Percentiles rank a stretch among this genome's conserved stretches.
phyloP scores from a whole-genome alignment of 1,140 invertebrate genomes.

The Andrena cerasifolii region DNA sequence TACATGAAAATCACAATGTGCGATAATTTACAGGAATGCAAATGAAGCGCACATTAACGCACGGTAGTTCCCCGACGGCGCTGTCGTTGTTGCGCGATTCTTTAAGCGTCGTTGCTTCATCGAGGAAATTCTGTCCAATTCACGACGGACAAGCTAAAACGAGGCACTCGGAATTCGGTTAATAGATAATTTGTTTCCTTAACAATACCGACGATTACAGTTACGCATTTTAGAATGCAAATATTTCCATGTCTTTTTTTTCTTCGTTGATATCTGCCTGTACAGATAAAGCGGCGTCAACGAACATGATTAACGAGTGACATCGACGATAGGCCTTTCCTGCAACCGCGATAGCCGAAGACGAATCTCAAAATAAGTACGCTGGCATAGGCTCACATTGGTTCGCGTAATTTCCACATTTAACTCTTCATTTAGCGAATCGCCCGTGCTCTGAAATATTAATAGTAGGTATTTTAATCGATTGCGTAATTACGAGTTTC shows the following conservation, averaged over 20 bases:
- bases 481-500: slow-evolving; percentile 12
- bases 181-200: no score
- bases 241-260: no score
- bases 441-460: not conserved
- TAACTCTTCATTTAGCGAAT: slow-evolving; percentile 46
- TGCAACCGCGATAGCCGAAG: slow-evolving; percentile 16
- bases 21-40: slow-evolving; percentile 4
- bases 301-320: not conserved
- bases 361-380: slow-evolving; percentile 51
- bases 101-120: no score
- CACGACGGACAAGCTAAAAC: no score
- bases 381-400: slow-evolving; percentile 50
- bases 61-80: not conserved
- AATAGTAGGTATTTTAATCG: slow-evolving; percentile 34
- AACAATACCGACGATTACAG: no score
- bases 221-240: no score
- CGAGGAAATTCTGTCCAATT: no score
- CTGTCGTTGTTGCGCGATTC: no score
- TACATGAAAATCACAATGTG: slow-evolving; percentile 34
- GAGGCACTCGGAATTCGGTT: no score
- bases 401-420: slow-evolving; percentile 52
- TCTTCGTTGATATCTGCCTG: no score
- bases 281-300: not conserved
- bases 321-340: not conserved
- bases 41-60: not conserved